These are phyloP conservation scores for Hemiscyllium ocellatum DNA, from an alignment of 2,113 vertebrate genomes.

Conservation along the genomic window DNA sequence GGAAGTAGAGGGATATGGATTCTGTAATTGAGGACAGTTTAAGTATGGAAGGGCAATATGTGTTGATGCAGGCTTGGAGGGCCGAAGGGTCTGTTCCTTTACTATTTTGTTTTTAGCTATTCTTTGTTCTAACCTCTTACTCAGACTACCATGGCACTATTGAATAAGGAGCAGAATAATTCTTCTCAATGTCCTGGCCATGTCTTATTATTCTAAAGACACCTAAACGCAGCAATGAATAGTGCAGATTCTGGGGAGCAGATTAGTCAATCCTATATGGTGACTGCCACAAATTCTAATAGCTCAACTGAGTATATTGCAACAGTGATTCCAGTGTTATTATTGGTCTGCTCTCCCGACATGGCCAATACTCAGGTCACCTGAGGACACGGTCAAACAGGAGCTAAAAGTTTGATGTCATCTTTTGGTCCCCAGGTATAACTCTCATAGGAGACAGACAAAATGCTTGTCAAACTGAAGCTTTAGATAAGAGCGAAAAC, in stretches of 20 bases:
- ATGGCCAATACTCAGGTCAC: background rate
- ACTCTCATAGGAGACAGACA: background rate
- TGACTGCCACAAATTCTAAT: background rate
- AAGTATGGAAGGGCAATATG: too few species aligned
- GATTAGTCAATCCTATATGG: background rate
- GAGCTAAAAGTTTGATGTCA: background rate
- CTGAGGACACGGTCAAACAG: background rate
- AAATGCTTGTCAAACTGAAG: background rate
- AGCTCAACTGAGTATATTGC: background rate
- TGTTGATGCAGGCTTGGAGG: too few species aligned
- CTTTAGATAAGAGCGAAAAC: background rate
- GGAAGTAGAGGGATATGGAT: too few species aligned
- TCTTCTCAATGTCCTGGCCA: background rate
- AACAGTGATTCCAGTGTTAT: background rate
- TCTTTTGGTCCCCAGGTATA: background rate
- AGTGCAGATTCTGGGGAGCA: background rate
- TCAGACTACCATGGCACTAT: background rate
- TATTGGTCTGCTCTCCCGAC: background rate
- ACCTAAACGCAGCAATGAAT: background rate
- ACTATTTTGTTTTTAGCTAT: too few species aligned
- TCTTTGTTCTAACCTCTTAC: background rate
- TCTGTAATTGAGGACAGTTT: too few species aligned
- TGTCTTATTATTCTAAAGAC: background rate
- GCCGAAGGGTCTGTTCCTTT: too few species aligned
- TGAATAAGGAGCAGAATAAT: too few species aligned